Evolutionary conservation across 2,888 invertebrate species (phyloP), one percentile per base, ranked within the genome.

Genomic region (Metacarcinus magister): DNA sequence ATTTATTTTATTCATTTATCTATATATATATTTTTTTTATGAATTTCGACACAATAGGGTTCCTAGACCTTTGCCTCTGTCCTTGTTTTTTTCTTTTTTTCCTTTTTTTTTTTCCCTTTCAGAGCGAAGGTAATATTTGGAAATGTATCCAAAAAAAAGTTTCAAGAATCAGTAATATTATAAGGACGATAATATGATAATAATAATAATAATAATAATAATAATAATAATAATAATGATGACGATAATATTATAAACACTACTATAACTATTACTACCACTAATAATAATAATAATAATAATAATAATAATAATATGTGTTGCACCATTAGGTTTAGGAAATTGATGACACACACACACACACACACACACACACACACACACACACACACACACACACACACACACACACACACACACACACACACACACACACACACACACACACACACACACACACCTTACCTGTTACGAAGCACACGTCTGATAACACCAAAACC

Each of bases 341-440:
- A 48, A 48, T 48, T 7, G 4, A 48, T 48, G 1, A 67, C 16
- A 67, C 67, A 8, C n/a, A 8, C 23, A 54, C 16, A 23, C 16
- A 67, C 16, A 67, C n/a, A 8, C 67, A 67, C 67, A 67, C 60
- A 60, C 60, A 60, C 60, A 60, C 46, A 46, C 46, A 46, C 46
- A 46, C 46, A 46, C 46, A 46, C 46, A 46, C 60, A 60, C 60
- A 60, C 60, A 90, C 90, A 90, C 39, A 90, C 90, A 90, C 90
- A 90, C 43, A 39, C 39, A 23, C 39, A 90, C 90, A 90, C 90
- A 46, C 90, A 90, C 90, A 90, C 90, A 46, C 90, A 90, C 39
- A 90, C 90, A 46, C 39, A 90, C 90, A 90, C n/a, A 75, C 75
- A 75, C 2, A 75, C 75, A 75, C n/a, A 75, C 75, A 75, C n/a